Conservation (phyloP, 2,888 invertebrate genomes). For the Onthophagus sagittarius region DNA sequence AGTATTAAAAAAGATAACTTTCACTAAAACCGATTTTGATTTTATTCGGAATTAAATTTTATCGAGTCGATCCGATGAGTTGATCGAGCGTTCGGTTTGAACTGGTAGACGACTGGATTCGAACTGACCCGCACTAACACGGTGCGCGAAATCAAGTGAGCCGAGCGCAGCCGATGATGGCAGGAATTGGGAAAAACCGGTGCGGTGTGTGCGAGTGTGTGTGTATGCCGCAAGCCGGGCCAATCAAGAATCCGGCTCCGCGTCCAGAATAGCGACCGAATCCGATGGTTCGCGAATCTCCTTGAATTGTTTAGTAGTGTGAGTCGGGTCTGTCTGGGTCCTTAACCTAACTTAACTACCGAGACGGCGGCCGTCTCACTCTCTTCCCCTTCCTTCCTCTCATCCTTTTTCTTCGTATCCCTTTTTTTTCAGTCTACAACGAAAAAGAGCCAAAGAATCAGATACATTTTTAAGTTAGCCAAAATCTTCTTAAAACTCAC, state of each 20-base stretch:
- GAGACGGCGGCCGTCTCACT: slow-evolving; percentile 38
- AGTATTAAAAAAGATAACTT: not conserved
- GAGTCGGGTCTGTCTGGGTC: slow-evolving; percentile 50
- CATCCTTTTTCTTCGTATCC: not conserved
- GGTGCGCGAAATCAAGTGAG: slow-evolving; percentile 20
- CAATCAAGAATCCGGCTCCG: slow-evolving; percentile 28
- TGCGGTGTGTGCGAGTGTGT: slow-evolving; percentile 6
- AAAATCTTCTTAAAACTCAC: not conserved
- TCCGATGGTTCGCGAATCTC: slow-evolving; percentile 28
- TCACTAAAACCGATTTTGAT: not conserved
- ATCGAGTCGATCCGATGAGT: not conserved
- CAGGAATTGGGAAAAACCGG: slow-evolving; percentile 32
- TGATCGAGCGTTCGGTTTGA: not conserved
- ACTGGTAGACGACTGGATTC: slow-evolving; percentile 25
- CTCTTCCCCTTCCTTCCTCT: slow-evolving; percentile 19
- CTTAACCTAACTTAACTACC: slow-evolving; percentile 52
- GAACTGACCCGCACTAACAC: slow-evolving; percentile 41
- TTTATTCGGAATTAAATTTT: not conserved
- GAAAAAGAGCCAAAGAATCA: no score
- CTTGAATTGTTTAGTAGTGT: slow-evolving; percentile 38
- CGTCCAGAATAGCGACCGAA: slow-evolving; percentile 28
- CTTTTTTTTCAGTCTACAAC: not conserved
- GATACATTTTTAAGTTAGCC: not conserved
- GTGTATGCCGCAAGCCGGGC: slow-evolving; percentile 18
- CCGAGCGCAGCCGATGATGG: slow-evolving; percentile 21